Evolutionary conservation across 2,888 invertebrate genomes (phyloP).

Genomic region (Ophraella communa): DNA sequence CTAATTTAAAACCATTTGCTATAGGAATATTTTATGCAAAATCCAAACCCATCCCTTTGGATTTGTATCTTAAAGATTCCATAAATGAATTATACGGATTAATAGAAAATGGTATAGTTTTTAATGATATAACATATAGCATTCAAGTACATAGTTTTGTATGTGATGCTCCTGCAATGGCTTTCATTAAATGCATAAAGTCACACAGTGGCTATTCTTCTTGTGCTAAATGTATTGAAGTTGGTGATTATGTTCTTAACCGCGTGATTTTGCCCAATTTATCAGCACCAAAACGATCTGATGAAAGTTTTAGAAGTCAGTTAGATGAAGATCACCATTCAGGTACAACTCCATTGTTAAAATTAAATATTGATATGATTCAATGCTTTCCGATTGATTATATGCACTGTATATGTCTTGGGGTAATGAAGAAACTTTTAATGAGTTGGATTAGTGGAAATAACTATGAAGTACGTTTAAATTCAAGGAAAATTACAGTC

Average conservation of each 20-base stretch:
- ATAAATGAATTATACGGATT: neutral
- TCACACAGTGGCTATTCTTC: neutral
- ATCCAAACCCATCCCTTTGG: conserved; percentile 15
- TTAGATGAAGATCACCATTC: too few relatives aligned
- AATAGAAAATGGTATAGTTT: neutral
- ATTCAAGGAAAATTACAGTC: neutral
- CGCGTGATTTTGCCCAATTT: too few relatives aligned
- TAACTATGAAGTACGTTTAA: neutral
- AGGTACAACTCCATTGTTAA: too few relatives aligned
- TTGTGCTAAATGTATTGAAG: too few relatives aligned
- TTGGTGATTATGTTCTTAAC: too few relatives aligned
- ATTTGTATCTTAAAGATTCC: neutral
- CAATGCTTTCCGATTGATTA: conserved; percentile 10
- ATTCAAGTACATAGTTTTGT: neutral
- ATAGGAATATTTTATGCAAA: conserved; percentile 20
- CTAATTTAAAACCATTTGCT: conserved; percentile 15
- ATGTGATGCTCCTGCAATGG: neutral
- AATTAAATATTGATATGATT: conserved; percentile 3
- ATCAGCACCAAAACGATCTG: too few relatives aligned
- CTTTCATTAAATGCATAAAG: neutral
- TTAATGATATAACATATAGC: neutral
- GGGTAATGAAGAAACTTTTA: conserved; percentile 1
- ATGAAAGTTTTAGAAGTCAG: too few relatives aligned
- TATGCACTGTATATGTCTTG: conserved; percentile 14
- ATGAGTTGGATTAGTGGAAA: neutral